phyloP scores from a whole-genome alignment of 2,888 invertebrate genomes.

The Lepetodrilus schrolli region DNA sequence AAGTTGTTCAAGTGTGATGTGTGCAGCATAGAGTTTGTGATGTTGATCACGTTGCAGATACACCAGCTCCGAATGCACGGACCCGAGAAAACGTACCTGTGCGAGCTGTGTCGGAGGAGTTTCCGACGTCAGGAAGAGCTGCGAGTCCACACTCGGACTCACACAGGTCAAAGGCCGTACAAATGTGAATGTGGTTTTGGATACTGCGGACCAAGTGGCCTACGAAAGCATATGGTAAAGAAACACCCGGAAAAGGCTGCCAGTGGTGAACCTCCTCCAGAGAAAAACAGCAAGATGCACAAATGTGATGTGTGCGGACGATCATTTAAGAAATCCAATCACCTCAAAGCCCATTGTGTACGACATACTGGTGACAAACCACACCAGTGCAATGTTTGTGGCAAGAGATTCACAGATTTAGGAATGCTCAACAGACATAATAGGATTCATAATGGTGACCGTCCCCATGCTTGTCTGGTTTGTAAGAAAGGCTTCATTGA shows the following conservation, averaged over 20 bases:
- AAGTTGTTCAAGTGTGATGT: constrained; percentile 1
- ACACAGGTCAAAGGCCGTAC: background rate
- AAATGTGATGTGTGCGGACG: background rate
- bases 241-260: background rate
- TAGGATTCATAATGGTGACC: background rate
- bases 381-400: background rate
- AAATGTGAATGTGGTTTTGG: background rate
- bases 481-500: background rate
- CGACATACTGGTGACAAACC: constrained; percentile 24
- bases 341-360: background rate
- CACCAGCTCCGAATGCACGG: background rate
- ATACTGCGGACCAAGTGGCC: background rate
- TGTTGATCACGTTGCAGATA: constrained; percentile 5
- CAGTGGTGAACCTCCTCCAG: background rate
- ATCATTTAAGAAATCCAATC: background rate
- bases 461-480: background rate
- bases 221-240: background rate
- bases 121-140: background rate
- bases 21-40: background rate
- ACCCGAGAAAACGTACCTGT: background rate
- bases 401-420: background rate
- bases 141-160: background rate
- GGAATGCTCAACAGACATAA: constrained; percentile 19
- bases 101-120: background rate
- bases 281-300: background rate